Evolutionary conservation across 2,888 invertebrate species (phyloP).

Genomic region (Cephus sareptanus): DNA sequence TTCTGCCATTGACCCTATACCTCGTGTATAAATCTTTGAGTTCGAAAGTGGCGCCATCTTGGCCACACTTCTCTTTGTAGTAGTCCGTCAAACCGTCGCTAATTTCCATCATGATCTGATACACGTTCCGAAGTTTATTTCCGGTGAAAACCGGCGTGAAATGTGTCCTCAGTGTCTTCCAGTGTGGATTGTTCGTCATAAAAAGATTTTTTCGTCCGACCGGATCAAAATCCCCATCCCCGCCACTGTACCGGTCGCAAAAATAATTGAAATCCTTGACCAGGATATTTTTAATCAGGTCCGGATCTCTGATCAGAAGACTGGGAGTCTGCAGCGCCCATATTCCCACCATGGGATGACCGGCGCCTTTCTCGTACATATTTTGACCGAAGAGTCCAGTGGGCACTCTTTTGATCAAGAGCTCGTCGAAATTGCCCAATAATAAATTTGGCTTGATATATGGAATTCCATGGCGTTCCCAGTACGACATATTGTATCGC

Average conservation of each 20-base stretch:
- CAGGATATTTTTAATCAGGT: constrained; percentile 24
- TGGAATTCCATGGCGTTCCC: not conserved
- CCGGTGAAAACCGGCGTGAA: constrained; percentile 29
- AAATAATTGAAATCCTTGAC: constrained; percentile 31
- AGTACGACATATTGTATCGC: not conserved
- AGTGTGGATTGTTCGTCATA: constrained; percentile 29
- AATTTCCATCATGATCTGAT: constrained; percentile 16
- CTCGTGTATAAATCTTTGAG: not conserved
- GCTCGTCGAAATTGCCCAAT: not conserved
- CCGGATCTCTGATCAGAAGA: constrained; percentile 26
- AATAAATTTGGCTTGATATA: not conserved
- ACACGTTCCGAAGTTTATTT: constrained; percentile 24
- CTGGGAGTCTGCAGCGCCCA: constrained; percentile 24
- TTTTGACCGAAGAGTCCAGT: not conserved
- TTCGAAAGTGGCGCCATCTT: constrained; percentile 19
- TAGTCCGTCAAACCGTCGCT: constrained; percentile 13
- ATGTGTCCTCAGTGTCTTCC: constrained; percentile 25
- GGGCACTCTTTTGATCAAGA: not conserved
- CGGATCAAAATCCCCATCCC: constrained; percentile 27
- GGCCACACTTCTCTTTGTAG: constrained; percentile 12
- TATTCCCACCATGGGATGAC: constrained; percentile 18
- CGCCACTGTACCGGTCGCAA: constrained; percentile 21
- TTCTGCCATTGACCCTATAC: not conserved
- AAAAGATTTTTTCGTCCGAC: constrained; percentile 29
- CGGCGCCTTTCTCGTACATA: not conserved